Conservation (phyloP, 2,888 invertebrate genomes). For the Girardia tigrina region DNA sequence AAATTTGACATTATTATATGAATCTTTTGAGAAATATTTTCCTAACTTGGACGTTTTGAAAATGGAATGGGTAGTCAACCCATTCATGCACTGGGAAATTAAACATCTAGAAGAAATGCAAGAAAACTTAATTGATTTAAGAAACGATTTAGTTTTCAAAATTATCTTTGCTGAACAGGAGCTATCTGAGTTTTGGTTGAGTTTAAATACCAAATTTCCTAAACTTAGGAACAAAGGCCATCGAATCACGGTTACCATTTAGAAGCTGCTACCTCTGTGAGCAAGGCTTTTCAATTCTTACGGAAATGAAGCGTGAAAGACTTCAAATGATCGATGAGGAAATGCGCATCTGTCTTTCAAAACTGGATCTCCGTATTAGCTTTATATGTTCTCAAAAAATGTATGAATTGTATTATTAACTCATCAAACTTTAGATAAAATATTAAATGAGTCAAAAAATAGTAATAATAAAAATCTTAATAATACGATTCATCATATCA, state of each 20-base stretch:
- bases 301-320: background rate
- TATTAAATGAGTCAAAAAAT: no score
- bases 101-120: background rate
- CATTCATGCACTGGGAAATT: background rate
- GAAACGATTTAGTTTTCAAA: slow-evolving; percentile 6
- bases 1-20: background rate
- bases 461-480: no score
- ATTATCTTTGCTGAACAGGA: background rate
- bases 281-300: background rate
- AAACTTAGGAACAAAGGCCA: slow-evolving; percentile 5
- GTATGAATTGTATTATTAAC: no score
- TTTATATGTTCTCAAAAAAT: background rate
- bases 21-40: background rate
- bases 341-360: background rate
- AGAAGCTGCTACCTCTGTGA: background rate
- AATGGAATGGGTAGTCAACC: slow-evolving; percentile 11
- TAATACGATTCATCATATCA: no score
- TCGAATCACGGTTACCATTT: background rate
- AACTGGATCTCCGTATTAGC: background rate
- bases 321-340: background rate
- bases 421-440: no score
- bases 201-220: slow-evolving; percentile 2
- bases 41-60: background rate
- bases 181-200: background rate
- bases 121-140: slow-evolving; percentile 16